These are phyloP conservation scores for Solenopsis fugax DNA, from an alignment of 1,140 invertebrate genomes.

Conservation along the genomic window DNA sequence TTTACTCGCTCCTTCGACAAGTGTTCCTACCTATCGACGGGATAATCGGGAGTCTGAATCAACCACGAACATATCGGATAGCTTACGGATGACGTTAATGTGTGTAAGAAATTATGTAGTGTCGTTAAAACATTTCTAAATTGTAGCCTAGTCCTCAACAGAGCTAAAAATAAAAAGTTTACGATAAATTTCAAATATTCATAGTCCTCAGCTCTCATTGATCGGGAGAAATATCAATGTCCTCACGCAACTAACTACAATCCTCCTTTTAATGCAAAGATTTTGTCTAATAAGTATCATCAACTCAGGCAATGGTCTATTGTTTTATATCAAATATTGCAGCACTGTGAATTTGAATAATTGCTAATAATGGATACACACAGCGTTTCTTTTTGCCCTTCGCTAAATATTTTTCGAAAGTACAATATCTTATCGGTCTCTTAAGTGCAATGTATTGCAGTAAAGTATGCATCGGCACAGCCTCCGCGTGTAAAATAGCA, in stretches of 20 bases:
- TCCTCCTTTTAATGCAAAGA: neutral
- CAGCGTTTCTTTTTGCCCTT: neutral
- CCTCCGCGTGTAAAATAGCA: slow-evolving; percentile 25
- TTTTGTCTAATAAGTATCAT: slow-evolving; percentile 16
- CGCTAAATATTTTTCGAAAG: neutral
- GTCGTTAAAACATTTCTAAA: neutral
- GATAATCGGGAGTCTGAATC: slow-evolving; percentile 41
- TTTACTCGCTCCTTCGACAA: slow-evolving; percentile 64
- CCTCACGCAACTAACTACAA: neutral
- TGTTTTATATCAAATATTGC: neutral
- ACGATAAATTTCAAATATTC: neutral
- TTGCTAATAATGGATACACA: neutral
- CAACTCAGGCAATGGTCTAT: neutral
- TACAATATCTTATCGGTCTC: neutral
- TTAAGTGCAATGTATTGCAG: neutral
- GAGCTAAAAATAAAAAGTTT: no score
- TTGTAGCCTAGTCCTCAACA: neutral
- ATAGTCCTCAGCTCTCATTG: neutral
- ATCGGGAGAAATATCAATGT: neutral
- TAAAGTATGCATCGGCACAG: neutral
- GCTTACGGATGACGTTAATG: neutral
- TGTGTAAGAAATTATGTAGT: neutral
- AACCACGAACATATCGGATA: neutral
- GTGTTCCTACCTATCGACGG: slow-evolving; percentile 63
- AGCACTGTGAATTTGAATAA: neutral